A percentile compares a stretch with the other conserved stretches of the same genome.
phyloP scores from a whole-genome alignment of 2,888 invertebrate species.

The Onchidella celtica region DNA sequence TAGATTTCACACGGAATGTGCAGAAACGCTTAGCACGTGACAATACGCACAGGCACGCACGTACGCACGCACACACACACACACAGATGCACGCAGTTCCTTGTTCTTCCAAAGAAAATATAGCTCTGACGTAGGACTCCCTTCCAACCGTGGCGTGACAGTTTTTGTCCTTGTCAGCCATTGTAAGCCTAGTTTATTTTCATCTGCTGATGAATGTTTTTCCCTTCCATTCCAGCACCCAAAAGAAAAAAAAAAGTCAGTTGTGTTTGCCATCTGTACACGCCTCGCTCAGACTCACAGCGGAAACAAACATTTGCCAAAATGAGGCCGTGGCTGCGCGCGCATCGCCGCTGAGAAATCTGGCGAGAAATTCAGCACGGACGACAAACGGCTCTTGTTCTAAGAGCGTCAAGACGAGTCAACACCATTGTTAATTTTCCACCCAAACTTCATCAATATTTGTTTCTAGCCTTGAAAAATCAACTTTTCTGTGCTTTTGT shows the following conservation, averaged over 20 bases:
- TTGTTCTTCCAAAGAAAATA: too few relatives aligned
- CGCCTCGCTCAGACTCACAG: not conserved
- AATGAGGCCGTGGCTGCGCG: not conserved
- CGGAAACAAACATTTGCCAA: slow-evolving; percentile 1
- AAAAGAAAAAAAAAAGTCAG: not conserved
- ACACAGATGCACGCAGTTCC: too few relatives aligned
- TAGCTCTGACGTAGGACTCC: too few relatives aligned
- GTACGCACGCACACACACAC: too few relatives aligned
- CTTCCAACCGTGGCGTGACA: too few relatives aligned
- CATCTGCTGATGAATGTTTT: not conserved
- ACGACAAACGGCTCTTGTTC: slow-evolving; percentile 20
- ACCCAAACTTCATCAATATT: not conserved
- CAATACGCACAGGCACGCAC: too few relatives aligned
- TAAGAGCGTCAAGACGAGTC: not conserved
- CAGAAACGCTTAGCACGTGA: too few relatives aligned
- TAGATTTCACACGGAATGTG: too few relatives aligned
- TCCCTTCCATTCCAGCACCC: too few relatives aligned
- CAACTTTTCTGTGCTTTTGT: not conserved
- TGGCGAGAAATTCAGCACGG: not conserved
- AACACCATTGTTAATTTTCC: slow-evolving; percentile 18
- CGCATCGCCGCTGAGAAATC: slow-evolving; percentile 3
- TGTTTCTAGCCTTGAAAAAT: not conserved
- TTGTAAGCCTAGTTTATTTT: not conserved
- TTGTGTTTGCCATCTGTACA: not conserved
- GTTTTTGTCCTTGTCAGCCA: too few relatives aligned